These are phyloP conservation scores for Spea bombifrons DNA, from an alignment of 2,113 vertebrate genomes.

Conservation along the genomic window DNA sequence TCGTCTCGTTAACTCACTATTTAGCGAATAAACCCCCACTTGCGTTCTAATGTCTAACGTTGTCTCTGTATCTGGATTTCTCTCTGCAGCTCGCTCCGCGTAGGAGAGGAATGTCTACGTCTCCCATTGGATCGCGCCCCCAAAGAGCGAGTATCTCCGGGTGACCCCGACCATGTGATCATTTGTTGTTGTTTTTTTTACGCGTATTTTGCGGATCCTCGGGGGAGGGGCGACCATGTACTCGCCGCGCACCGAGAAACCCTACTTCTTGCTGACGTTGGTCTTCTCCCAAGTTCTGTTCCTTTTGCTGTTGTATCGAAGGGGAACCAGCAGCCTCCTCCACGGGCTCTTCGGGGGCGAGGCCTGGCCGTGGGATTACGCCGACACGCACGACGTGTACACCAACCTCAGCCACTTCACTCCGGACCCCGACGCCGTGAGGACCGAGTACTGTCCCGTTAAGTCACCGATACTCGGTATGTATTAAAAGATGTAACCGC, in stretches of 20 bases:
- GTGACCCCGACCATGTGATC: not conserved
- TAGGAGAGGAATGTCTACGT: not conserved
- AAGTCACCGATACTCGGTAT: constrained; percentile 60
- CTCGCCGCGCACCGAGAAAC: constrained; percentile 53
- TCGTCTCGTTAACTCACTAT: no score
- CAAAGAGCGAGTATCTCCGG: not conserved
- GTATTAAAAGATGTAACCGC: constrained; percentile 38
- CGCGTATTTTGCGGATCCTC: not conserved
- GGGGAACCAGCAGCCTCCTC: constrained; percentile 46
- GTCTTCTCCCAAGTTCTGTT: constrained; percentile 59
- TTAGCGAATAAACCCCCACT: no score
- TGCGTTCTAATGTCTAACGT: no score
- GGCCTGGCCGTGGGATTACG: constrained; percentile 54
- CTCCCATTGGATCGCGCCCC: not conserved
- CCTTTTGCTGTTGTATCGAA: constrained; percentile 61
- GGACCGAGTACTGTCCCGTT: constrained; percentile 42
- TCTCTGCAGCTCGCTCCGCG: not conserved
- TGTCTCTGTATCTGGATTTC: no score
- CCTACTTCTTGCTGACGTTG: constrained; percentile 56
- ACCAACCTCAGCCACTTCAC: constrained; percentile 62
- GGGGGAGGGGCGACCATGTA: constrained; percentile 51
- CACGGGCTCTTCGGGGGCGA: constrained; percentile 32
- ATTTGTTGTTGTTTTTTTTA: no score
- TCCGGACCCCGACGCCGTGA: not conserved
- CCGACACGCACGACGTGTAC: constrained; percentile 60